Evolutionary conservation across 2,113 vertebrate species (phyloP).

Genomic region (Eudorcas thomsonii): DNA sequence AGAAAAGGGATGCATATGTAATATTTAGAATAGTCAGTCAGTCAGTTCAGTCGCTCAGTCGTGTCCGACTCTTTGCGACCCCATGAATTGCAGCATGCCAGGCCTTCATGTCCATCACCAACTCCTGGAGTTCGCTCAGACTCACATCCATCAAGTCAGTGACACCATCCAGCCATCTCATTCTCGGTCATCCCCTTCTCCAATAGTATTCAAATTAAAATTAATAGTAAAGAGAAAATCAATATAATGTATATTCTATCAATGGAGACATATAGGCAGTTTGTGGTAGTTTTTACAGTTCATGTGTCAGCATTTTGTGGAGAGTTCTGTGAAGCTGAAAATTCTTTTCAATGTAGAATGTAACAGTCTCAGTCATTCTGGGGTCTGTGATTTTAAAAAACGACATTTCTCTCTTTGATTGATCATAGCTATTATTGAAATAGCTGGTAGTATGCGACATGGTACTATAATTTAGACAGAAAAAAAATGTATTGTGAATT

Average conservation of each 20-base stretch:
- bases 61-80: too few species aligned
- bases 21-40: not conserved
- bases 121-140: too few species aligned
- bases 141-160: too few species aligned
- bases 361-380: not conserved
- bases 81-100: too few species aligned
- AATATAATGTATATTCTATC: not conserved
- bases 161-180: too few species aligned
- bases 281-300: slow-evolving; percentile 34
- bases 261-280: not conserved
- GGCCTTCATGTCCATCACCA: too few species aligned
- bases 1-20: not conserved
- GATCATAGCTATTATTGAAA: slow-evolving; percentile 60
- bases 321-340: slow-evolving; percentile 41
- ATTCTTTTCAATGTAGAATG: slow-evolving; percentile 21
- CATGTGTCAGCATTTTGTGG: not conserved
- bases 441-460: slow-evolving; percentile 29
- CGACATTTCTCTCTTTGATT: slow-evolving; percentile 54
- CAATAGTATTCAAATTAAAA: not conserved
- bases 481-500: slow-evolving; percentile 58
- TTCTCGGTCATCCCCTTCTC: too few species aligned
- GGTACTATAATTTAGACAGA: slow-evolving; percentile 50
- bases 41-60: too few species aligned
- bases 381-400: slow-evolving; percentile 36
- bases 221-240: not conserved